Evolutionary conservation across 2,888 invertebrate genomes (phyloP).

Genomic region (Cerastoderma edule): DNA sequence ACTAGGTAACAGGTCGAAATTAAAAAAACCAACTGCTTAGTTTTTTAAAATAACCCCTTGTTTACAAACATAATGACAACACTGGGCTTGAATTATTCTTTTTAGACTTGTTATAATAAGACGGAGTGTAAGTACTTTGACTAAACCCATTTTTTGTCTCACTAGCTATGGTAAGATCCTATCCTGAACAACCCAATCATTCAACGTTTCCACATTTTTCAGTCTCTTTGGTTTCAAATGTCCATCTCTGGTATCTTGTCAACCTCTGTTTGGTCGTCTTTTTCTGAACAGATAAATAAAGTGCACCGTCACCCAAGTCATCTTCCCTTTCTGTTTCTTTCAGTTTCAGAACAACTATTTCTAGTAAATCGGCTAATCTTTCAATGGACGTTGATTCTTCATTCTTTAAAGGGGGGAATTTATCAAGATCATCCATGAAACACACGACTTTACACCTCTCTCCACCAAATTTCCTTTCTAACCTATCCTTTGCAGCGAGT

Average conservation of each 20-base stretch:
- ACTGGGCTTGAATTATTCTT: too few species aligned
- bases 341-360: constrained; percentile 42
- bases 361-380: constrained; percentile 41
- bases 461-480: constrained; percentile 40
- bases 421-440: constrained; percentile 35
- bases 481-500: constrained; percentile 40
- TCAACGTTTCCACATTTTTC: constrained; percentile 37
- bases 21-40: too few species aligned
- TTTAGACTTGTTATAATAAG: not conserved
- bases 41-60: too few species aligned
- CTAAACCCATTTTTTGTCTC: constrained; percentile 18
- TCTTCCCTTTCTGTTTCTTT: constrained; percentile 26
- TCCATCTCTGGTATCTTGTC: constrained; percentile 33
- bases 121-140: too few species aligned
- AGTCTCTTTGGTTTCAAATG: constrained; percentile 20
- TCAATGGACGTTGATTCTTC: constrained; percentile 31
- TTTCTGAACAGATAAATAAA: constrained; percentile 29
- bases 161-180: constrained; percentile 18
- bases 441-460: constrained; percentile 19
- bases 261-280: constrained; percentile 40
- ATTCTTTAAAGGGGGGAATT: constrained; percentile 16
- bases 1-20: too few species aligned
- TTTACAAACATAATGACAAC: too few species aligned
- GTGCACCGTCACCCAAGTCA: constrained; percentile 32
- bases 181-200: constrained; percentile 29